Percentiles rank a stretch among this genome's conserved stretches.
Conservation (phyloP, 92 coral and sea anemone species). For the Umimayanthus kanabou region DNA sequence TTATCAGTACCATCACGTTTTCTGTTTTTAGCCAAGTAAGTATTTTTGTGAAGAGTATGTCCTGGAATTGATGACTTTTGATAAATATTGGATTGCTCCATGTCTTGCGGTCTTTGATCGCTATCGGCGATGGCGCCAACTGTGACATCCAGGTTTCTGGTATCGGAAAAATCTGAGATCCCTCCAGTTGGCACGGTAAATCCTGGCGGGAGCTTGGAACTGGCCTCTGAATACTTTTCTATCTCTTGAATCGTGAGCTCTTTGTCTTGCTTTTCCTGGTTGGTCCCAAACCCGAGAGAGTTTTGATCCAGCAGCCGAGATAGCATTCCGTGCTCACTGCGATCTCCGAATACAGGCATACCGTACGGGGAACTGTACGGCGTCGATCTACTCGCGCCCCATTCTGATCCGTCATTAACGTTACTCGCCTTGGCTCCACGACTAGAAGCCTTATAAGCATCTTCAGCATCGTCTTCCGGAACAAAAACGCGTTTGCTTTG, state of each 20-base stretch:
- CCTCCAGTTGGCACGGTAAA: slow-evolving; percentile 8
- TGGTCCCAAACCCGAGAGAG: slow-evolving; percentile 21
- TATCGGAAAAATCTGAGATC: slow-evolving; percentile 9
- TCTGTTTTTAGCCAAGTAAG: neutral
- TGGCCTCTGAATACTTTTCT: slow-evolving; percentile 23
- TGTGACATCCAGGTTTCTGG: slow-evolving; percentile 22
- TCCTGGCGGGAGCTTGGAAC: slow-evolving; percentile 30
- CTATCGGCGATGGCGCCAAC: neutral
- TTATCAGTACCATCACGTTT: neutral
- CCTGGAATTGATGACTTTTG: slow-evolving; percentile 23
- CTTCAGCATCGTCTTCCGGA: slow-evolving; percentile 27
- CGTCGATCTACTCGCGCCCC: neutral
- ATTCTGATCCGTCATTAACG: neutral
- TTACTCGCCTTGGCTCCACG: neutral
- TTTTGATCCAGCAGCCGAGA: slow-evolving; percentile 35
- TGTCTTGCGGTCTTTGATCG: slow-evolving; percentile 8
- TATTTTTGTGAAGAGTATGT: neutral
- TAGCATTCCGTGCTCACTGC: slow-evolving; percentile 25
- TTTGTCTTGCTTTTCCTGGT: slow-evolving; percentile 26
- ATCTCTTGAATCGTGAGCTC: slow-evolving; percentile 23
- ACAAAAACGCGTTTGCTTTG: slow-evolving; percentile 33
- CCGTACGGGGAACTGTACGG: neutral
- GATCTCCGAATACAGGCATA: neutral
- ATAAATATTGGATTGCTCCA: neutral
- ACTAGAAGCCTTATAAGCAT: neutral